A percentile compares a stretch with the other conserved stretches of the same genome.
Evolutionary conservation across 2,113 vertebrate genomes (phyloP).

Genomic region (Glareola pratincola): DNA sequence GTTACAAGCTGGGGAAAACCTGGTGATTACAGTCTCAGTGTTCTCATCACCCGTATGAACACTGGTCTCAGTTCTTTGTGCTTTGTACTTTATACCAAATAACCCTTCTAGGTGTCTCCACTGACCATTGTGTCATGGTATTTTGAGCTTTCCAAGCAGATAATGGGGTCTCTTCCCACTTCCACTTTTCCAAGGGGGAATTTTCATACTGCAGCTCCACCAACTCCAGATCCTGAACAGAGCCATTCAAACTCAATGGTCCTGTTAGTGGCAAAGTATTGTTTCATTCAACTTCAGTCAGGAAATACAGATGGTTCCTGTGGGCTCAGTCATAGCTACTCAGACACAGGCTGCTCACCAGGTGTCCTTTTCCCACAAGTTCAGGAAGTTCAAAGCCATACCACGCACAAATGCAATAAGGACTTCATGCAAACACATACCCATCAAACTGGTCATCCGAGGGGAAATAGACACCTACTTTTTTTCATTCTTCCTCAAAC

Average conservation of each 20-base stretch:
- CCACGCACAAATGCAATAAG: not conserved
- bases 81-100: not conserved
- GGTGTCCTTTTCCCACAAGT: not conserved
- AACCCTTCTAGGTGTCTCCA: not conserved
- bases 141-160: not conserved
- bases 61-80: not conserved
- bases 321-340: not conserved
- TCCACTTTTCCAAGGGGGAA: not conserved
- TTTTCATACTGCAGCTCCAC: not conserved
- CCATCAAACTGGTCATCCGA: not conserved
- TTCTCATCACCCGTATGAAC: not conserved
- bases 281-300: slow-evolving; percentile 18
- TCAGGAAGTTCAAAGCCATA: not conserved
- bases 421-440: not conserved
- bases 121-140: not conserved
- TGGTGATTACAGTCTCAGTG: not conserved
- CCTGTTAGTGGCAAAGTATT: not conserved
- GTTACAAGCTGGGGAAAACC: not conserved
- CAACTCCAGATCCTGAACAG: not conserved
- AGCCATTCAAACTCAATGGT: not conserved
- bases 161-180: not conserved
- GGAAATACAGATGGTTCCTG: not conserved
- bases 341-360: not conserved
- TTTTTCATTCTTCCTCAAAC: not conserved
- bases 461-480: not conserved